phyloP scores from a whole-genome alignment of 2,888 invertebrate genomes.

The Folsomia candida region DNA sequence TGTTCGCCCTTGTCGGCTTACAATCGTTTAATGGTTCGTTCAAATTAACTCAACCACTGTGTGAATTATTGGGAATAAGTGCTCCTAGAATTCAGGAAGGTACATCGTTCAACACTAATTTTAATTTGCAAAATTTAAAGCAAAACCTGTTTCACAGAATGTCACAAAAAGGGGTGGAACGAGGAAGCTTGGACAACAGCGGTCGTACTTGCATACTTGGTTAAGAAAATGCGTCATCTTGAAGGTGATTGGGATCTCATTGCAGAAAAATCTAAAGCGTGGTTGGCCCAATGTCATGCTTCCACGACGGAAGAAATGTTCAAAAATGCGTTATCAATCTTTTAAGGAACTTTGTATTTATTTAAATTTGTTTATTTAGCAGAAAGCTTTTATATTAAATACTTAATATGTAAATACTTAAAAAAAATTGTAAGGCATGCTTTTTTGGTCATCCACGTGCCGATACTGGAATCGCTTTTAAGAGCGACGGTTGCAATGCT shows the following conservation, averaged over 20 bases:
- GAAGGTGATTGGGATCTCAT: constrained; percentile 20
- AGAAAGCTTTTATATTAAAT: not conserved
- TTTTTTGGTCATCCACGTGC: not conserved
- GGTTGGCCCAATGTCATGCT: constrained; percentile 7
- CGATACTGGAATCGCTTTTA: not conserved
- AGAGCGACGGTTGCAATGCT: not conserved
- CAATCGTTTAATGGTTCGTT: constrained; percentile 6
- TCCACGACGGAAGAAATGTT: constrained; percentile 11
- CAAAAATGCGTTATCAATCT: constrained; percentile 16
- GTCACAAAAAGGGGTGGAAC: too few relatives aligned
- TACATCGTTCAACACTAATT: too few relatives aligned
- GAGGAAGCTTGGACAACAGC: constrained; percentile 15
- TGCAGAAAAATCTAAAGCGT: constrained; percentile 23
- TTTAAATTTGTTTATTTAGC: not conserved
- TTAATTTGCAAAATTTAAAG: too few relatives aligned
- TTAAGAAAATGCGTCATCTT: not conserved
- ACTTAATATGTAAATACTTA: not conserved
- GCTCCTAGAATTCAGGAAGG: too few relatives aligned
- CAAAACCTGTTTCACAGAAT: too few relatives aligned
- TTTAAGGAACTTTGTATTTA: too few relatives aligned
- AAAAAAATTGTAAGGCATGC: too few relatives aligned
- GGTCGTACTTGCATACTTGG: constrained; percentile 18
- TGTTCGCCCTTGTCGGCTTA: not conserved
- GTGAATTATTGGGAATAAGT: too few relatives aligned
- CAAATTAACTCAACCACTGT: not conserved